These are phyloP conservation scores for Caranx ignobilis DNA, from an alignment of 2,113 vertebrate genomes.

Conservation along the genomic window DNA sequence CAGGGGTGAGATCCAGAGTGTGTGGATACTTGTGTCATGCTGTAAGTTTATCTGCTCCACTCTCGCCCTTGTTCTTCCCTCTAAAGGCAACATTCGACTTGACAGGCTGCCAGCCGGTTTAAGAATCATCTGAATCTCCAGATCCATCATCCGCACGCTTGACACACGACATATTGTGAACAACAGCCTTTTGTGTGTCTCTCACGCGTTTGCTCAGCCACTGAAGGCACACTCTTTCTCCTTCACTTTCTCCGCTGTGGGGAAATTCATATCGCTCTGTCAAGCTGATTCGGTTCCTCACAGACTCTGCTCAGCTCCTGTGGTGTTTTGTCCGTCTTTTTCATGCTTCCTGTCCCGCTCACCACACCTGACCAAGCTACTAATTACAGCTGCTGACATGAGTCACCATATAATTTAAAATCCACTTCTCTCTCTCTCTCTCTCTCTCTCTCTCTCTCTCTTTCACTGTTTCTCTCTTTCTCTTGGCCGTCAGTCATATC, in stretches of 20 bases:
- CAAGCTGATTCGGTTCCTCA: not conserved
- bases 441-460: constrained; percentile 63
- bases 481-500: constrained; percentile 73
- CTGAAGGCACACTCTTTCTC: not conserved
- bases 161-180: constrained; percentile 46
- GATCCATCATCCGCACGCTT: constrained; percentile 31
- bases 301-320: constrained; percentile 26
- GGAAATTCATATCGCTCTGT: constrained; percentile 26
- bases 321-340: constrained; percentile 45
- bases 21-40: constrained; percentile 19
- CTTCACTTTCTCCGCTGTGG: constrained; percentile 48
- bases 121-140: constrained; percentile 40
- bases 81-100: constrained; percentile 60
- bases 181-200: not conserved
- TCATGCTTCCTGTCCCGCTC: constrained; percentile 73
- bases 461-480: constrained; percentile 52
- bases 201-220: not conserved
- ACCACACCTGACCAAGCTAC: constrained; percentile 81
- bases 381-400: constrained; percentile 78
- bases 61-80: constrained; percentile 34
- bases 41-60: constrained; percentile 4
- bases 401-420: constrained; percentile 80
- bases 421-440: constrained; percentile 66
- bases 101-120: constrained; percentile 44
- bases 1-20: constrained; percentile 14